These are phyloP conservation scores for Tetragnatha versicolor DNA, from an alignment of 1,140 invertebrate genomes.

Conservation along the genomic window DNA sequence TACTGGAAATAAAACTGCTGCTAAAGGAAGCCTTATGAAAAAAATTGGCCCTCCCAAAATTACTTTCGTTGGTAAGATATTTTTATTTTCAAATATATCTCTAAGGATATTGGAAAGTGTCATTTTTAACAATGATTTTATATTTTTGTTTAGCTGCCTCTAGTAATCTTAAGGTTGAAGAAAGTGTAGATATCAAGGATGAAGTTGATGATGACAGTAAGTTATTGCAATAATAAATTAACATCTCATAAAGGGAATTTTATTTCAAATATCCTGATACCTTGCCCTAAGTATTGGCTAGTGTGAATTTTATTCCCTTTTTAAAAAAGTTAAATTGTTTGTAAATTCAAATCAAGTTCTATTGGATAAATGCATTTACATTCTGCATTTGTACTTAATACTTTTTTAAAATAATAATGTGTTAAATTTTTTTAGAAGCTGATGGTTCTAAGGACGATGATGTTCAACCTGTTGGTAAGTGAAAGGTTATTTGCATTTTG, in stretches of 20 bases:
- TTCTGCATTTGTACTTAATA: neutral
- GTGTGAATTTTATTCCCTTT: too few relatives aligned
- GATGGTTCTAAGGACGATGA: conserved; percentile 50
- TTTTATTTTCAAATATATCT: neutral
- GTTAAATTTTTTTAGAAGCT: conserved; percentile 8
- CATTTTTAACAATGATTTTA: neutral
- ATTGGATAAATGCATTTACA: too few relatives aligned
- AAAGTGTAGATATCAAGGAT: conserved; percentile 29
- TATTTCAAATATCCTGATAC: neutral
- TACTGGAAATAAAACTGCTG: conserved; percentile 31
- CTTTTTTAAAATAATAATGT: neutral
- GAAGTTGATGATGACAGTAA: conserved; percentile 45
- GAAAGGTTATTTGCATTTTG: neutral
- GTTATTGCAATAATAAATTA: neutral
- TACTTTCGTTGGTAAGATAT: conserved; percentile 79
- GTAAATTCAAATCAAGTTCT: too few relatives aligned
- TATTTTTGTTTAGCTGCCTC: conserved; percentile 16
- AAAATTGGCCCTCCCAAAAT: conserved; percentile 82
- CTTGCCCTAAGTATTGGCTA: too few relatives aligned
- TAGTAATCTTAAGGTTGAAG: conserved; percentile 39
- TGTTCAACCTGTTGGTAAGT: conserved; percentile 57
- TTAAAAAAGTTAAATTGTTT: too few relatives aligned
- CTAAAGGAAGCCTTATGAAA: conserved; percentile 64
- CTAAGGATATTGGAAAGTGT: neutral
- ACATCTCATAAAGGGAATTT: neutral